phyloP scores from a whole-genome alignment of 1,140 invertebrate genomes.

The Eriocheir sinensis region DNA sequence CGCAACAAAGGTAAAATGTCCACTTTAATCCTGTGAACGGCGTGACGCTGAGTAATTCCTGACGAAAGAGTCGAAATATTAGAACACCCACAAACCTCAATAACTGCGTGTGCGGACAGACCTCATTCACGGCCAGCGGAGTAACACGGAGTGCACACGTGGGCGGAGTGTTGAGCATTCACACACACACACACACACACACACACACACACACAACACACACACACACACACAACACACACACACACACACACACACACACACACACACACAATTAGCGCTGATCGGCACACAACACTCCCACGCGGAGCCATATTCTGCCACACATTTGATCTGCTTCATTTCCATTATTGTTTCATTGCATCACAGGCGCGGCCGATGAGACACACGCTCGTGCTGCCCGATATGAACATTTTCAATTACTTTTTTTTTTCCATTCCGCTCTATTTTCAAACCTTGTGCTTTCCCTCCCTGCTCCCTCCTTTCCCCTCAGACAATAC shows the following conservation, averaged over 20 bases:
- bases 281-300: neutral
- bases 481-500: neutral
- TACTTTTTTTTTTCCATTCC: slow-evolving; percentile 10
- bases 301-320: neutral
- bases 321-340: neutral
- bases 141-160: neutral
- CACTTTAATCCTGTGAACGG: no score
- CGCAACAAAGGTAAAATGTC: no score
- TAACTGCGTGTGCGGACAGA: neutral
- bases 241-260: no score
- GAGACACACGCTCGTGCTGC: neutral
- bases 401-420: neutral
- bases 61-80: no score
- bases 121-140: neutral
- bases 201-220: neutral
- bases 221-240: neutral
- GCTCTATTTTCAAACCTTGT: no score
- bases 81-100: neutral
- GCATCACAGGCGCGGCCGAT: neutral
- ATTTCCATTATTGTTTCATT: neutral
- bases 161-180: neutral
- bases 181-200: no score
- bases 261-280: neutral
- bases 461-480: no score
- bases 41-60: no score